Percentiles rank a stretch among this genome's conserved stretches.
Conservation (phyloP, 2,888 invertebrate genomes). For the Conomelus anceps region DNA sequence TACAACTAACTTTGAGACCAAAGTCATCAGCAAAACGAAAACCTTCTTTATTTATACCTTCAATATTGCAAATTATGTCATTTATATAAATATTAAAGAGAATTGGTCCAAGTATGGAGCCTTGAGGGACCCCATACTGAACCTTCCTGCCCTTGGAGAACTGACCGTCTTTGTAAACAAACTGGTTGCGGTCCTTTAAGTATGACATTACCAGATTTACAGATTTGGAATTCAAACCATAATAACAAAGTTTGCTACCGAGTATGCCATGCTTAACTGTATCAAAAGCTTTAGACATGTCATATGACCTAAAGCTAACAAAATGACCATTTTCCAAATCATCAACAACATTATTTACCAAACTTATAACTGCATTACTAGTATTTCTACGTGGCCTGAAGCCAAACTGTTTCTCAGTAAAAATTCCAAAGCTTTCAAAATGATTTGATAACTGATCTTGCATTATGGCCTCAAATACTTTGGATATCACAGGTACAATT, state of each 20-base stretch:
- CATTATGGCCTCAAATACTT: neutral
- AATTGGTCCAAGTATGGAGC: too few relatives aligned
- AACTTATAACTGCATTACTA: neutral
- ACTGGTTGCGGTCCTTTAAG: neutral
- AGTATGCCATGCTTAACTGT: neutral
- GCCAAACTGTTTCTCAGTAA: neutral
- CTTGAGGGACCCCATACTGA: too few relatives aligned
- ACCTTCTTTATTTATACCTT: too few relatives aligned
- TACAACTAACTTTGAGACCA: too few relatives aligned
- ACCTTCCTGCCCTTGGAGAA: too few relatives aligned
- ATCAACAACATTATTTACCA: neutral
- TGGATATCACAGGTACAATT: too few relatives aligned
- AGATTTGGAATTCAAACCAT: neutral
- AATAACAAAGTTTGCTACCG: neutral
- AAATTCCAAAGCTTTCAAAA: neutral
- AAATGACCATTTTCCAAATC: neutral
- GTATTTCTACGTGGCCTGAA: neutral
- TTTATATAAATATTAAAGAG: too few relatives aligned
- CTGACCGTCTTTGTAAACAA: too few relatives aligned
- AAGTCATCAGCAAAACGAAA: too few relatives aligned
- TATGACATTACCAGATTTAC: neutral
- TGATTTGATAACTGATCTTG: neutral
- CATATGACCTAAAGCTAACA: slow-evolving; percentile 3
- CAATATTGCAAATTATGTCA: too few relatives aligned
- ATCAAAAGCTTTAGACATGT: slow-evolving; percentile 9